Evolutionary conservation across 2,113 vertebrate genomes (phyloP), one percentile per base, ranked within the genome.

Genomic region (Pterocles burchelli): DNA sequence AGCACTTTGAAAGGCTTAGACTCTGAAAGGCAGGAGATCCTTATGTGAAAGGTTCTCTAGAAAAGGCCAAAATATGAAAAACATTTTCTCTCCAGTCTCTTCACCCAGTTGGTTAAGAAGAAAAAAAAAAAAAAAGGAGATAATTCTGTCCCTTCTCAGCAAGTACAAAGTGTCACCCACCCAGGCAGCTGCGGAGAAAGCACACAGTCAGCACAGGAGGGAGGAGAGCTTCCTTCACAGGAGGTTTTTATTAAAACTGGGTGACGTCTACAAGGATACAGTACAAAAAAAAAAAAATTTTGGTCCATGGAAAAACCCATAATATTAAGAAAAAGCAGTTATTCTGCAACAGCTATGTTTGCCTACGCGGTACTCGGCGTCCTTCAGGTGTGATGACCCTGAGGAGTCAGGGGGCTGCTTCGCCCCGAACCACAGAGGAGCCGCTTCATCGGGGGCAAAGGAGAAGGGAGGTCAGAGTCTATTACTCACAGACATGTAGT

Each of bases 241-340:
- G 97, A 98, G 95, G 97, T 95, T 98, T 98, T 98, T 98, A 98
- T 98, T 98, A 98, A 98, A 98, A 98, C 95, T 95, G 97, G 97
- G 97, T 97, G 96, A 98, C 97, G 66, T 95, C 89, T 89, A 97
- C 98, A 98, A 98, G 97, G 97, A 94, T 94, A 98, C 98, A 98
- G 97, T 98, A 98, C 98, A 98, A 98, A 98, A 98, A 98, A 97
- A 97, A 97, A 97, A 96, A 98, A 96, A 95, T 55, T 97, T 98
- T 98, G 98, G 98, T 98, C 98, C 98, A 97, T 98, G 97, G 97
- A 97, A 97, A 98, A 97, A 97, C 65, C 10, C 92, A 68, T 92
- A 97, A 93, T 93, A 95, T 62, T 97, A 97, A 98, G 98, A 98
- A 97, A 97, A 97, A 98, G 97, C 96, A 97, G 97, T 96, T 96